Base-by-base conservation (phyloP, 2,113 vertebrate genomes). In the Pteruthius melanotis region DNA sequence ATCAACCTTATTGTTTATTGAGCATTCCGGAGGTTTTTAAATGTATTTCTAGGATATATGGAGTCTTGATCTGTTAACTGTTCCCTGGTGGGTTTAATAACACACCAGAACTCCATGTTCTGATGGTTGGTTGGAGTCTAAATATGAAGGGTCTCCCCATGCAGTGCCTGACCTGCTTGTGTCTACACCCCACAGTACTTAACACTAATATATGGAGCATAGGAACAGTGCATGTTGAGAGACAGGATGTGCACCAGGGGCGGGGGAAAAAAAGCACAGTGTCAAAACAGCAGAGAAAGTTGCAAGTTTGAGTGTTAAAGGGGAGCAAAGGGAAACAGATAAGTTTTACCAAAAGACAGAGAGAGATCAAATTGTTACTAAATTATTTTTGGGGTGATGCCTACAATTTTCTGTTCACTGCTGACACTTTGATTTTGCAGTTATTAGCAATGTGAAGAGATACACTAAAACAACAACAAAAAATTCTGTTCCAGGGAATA, bases 221-320 rank as follows among this genome's bases (percentile, higher is more conserved):
- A 19, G 44, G 19, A 45, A 21, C 44, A 45, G 44, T 21, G 19
- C 44, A 20, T 45, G 44, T 45, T 59, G 35, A 59, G 14, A 24
- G 5, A 80, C 1, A n/a, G 24, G 4, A 53, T 17, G 9, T 26
- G 56, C 50, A 64, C 8, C 4, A 39, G 13, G 3, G 12, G 4
- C 5, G 11, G 17, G 13, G 11, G 0, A 1, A 5, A 56, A 49
- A 37, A 66, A 57, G 2, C 15, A 56, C 7, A 7, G 3, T 15
- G 12, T 28, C 27, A 31, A 66, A 84, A 78, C 15, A 85, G 23
- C 9, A 61, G 9, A 63, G 24, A n/a, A 49, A 72, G 8, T 24
- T 31, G 76, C 6, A 50, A 60, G 7, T 37, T 33, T 77, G 24
- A 39, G 3, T 37, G 20, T 65, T 68, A 33, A 74, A 89, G 16